These are phyloP conservation scores for Timema podura DNA, from an alignment of 2,888 invertebrate genomes.

Conservation along the genomic window DNA sequence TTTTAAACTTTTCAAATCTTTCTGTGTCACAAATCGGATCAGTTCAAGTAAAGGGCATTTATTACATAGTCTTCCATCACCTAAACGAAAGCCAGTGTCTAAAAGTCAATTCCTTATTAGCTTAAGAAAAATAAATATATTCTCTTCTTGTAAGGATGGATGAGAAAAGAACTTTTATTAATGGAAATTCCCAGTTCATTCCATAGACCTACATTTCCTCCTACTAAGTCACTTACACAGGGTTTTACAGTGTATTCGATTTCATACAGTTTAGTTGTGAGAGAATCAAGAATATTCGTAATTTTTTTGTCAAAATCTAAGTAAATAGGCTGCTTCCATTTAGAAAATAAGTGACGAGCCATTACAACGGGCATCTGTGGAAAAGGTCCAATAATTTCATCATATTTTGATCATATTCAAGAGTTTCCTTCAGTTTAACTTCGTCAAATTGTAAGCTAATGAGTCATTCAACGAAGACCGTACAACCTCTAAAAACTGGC, in stretches of 20 bases:
- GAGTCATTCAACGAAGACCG: too few species aligned
- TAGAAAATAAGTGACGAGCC: background rate
- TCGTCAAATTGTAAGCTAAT: background rate
- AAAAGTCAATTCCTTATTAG: background rate
- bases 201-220: slow-evolving; percentile 4
- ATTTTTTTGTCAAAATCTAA: background rate
- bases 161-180: background rate
- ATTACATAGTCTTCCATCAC: background rate
- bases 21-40: background rate
- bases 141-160: background rate
- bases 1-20: background rate
- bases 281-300: background rate
- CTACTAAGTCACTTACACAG: background rate
- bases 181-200: background rate
- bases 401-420: background rate
- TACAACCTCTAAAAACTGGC: too few species aligned
- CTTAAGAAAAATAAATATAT: background rate
- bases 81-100: background rate
- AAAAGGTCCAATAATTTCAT: background rate
- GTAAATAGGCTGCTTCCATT: background rate
- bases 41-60: background rate
- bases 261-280: background rate
- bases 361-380: background rate
- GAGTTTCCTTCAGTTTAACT: background rate
- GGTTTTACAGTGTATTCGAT: background rate